Evolutionary conservation across 2,113 vertebrate genomes (phyloP).

Genomic region (Tachycineta bicolor): DNA sequence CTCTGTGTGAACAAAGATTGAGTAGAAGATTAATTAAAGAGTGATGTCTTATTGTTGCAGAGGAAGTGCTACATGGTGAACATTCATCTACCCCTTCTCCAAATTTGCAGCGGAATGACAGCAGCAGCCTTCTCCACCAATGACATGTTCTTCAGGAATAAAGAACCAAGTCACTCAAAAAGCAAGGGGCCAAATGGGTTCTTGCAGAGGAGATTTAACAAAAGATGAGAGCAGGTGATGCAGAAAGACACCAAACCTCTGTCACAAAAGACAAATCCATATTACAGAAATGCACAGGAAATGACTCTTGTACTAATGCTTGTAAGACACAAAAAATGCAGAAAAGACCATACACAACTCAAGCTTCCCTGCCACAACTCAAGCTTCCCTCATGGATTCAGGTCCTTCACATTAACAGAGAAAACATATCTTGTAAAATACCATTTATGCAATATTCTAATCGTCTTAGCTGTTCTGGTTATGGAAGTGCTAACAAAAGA

Average conservation of each 20-base stretch:
- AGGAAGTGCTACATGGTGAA: not conserved
- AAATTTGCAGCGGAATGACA: not conserved
- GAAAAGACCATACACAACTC: not conserved
- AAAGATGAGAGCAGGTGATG: not conserved
- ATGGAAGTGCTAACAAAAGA: not conserved
- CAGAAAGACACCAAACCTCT: not conserved
- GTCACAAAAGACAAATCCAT: not conserved
- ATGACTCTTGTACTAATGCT: rapidly evolving
- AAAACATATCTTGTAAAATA: not conserved
- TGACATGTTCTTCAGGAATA: not conserved
- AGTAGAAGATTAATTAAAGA: not conserved
- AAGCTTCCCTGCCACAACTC: not conserved
- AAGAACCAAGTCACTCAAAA: not conserved
- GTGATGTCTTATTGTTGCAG: not conserved
- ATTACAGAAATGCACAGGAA: not conserved
- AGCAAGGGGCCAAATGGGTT: not conserved
- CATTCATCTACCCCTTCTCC: not conserved
- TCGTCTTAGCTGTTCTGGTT: not conserved
- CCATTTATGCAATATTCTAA: not conserved
- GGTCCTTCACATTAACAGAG: not conserved
- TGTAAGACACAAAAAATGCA: not conserved
- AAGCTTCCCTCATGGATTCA: not conserved
- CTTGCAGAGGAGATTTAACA: not conserved
- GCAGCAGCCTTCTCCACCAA: not conserved
- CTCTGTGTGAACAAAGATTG: not conserved